Evolutionary conservation across 2,797 vertebrate species (phyloP).

Genomic region (Botia kubotai): DNA sequence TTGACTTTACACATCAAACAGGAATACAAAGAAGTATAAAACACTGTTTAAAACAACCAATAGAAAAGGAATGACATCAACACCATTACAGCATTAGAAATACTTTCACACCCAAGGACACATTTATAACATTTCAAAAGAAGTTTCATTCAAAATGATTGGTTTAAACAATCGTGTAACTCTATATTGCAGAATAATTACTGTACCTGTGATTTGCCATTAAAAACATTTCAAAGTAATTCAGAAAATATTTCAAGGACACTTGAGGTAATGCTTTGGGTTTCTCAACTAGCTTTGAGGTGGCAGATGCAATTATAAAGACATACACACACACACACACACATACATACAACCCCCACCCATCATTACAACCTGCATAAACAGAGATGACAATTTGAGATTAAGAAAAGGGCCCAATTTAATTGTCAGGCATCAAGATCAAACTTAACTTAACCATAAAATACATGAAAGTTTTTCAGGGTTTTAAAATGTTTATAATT

Average conservation of each 20-base stretch:
- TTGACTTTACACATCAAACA: neutral
- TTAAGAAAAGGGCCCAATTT: slow-evolving; percentile 96
- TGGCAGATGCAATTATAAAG: slow-evolving; percentile 72
- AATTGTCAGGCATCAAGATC: slow-evolving; percentile 87
- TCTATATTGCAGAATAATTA: slow-evolving; percentile 62
- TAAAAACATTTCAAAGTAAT: slow-evolving; percentile 72
- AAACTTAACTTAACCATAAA: slow-evolving; percentile 81
- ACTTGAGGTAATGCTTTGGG: slow-evolving; percentile 73
- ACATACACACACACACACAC: slow-evolving; percentile 13
- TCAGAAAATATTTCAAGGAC: slow-evolving; percentile 75
- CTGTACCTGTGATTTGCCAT: slow-evolving; percentile 65
- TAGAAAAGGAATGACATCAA: slow-evolving; percentile 15
- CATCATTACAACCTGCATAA: slow-evolving; percentile 91
- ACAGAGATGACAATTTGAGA: slow-evolving; percentile 99
- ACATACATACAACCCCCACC: slow-evolving; percentile 71
- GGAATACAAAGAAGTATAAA: neutral
- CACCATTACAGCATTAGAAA: slow-evolving; percentile 20
- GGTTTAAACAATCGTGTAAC: slow-evolving; percentile 60
- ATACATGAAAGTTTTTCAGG: slow-evolving; percentile 88
- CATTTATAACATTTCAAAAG: slow-evolving; percentile 27
- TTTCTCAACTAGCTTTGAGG: slow-evolving; percentile 66
- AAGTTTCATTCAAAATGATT: slow-evolving; percentile 57
- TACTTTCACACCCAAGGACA: neutral
- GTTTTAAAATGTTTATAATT: slow-evolving; percentile 90
- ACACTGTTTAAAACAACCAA: neutral